Base-by-base conservation (phyloP, 2,888 invertebrate species). In the Chalcis sispes region DNA sequence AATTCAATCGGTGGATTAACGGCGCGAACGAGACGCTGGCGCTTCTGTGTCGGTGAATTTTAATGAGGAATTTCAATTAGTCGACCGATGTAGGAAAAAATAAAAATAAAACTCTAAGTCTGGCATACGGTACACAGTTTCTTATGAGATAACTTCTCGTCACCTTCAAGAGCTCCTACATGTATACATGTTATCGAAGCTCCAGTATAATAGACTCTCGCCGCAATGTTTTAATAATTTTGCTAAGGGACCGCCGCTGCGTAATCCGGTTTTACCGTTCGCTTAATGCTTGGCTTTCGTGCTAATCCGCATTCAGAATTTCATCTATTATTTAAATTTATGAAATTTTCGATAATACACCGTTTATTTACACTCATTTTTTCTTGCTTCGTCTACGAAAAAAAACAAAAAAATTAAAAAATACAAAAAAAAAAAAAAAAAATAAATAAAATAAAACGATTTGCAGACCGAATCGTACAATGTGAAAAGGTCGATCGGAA, bases 11-110 rank as follows among this genome's bases (percentile, higher is more conserved):
- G 40, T 52, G 46, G 70, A 71, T 71, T 66, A 66, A 61, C 32
- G 66, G 29, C 27, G 29, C 27, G 20, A 18, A 46, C 29, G 36
- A 18, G 52, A 48, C 40, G 64, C 56, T 42, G 58, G 50, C 64
- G n/a, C n/a, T 52, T 54, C 61, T 46, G 54, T 46, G 50, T 18
- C 4, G 25, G 29, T 70, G 75, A 70, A 70, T 75, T 69, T 75
- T 75, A 65, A 75, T 75, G 48, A 29, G 52, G 65, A 75, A 75
- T 70, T 70, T 70, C 58, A 75, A 75, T 65, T 65, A 75, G 64
- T 27, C 50, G 32, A 20, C 18, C 46, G 20, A 52, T 18, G 3
- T 46, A 2, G 50, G 23, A 20, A 15, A 36, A 20, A n/a, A 7
- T 4, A 56, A 5, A 50, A n/a, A 18, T n/a, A 20, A 32, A 20